phyloP scores from a whole-genome alignment of 2,113 vertebrate species.

The Mus musculus region GRCm39 chr2:151642001-151642500 shows the following conservation, averaged over 20 bases:
- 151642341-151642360: slow-evolving; percentile 16
- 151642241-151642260: background rate
- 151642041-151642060: too few species aligned
- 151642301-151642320: background rate
- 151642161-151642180: background rate
- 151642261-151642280: background rate
- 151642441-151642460: background rate
- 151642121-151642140: background rate
- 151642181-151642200: background rate
- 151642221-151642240: background rate
- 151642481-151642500: background rate
- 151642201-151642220: background rate
- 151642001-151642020: too few species aligned
- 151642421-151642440: background rate
- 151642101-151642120: background rate
- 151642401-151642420: background rate
- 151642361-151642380: slow-evolving; percentile 10
- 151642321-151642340: background rate
- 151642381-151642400: background rate
- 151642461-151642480: background rate
- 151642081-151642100: too few species aligned
- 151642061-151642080: too few species aligned
- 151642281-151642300: background rate
- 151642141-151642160: background rate
- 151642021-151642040: too few species aligned